Base-by-base conservation (phyloP, 2,797 vertebrate species). In the Pelobates cultripes region DNA sequence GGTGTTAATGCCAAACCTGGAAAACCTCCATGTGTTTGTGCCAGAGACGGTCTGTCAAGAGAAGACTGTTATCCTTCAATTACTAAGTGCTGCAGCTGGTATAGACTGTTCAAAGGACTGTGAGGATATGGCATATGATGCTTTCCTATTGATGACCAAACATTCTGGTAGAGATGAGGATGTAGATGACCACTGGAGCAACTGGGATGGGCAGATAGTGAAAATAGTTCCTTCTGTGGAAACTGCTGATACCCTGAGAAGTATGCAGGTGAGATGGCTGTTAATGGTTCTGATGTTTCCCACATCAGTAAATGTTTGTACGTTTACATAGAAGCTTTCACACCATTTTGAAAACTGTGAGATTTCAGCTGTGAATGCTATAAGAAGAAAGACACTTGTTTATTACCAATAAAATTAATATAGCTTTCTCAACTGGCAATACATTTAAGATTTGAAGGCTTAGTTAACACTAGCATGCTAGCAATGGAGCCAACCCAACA, bases 41-140 rank as follows among this genome's bases (percentile, higher is more conserved):
- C 97, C 96, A 0, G 93, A 86, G n/a, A 86, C 82, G 44, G 86
- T 99, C 71, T 94, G 89, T 3, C 83, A 89, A 77, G 94, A 96
- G 89, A 94, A 96, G 70, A 79, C 93, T n/a, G 88, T 96, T 72
- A 96, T 99, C 87, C 90, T 99, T 85, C 97, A 98, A 89, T 90
- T 99, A n/a, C 95, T 99, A 47, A 97, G 97, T 15, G 96, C 97
- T 0, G 96, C 97, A 5, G 96, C 96, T 0, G 98, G 98, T 9
- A 98, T 98, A 86, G 97, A 98, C 89, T 99, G 97, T 88, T 98
- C 97, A 1, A 97, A 97, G 88, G 97, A 99, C 81, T 95, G 94
- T 0, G 97, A 99, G 5, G 97, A 99, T 0, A 88, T 95, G 1
- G 84, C 90, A 0, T 93, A 97, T 4, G 97, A 98, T 7, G 93